These are phyloP conservation scores for Drosophila sp. DNA, from an alignment of 1,140 invertebrate genomes.

Conservation along the genomic window DNA sequence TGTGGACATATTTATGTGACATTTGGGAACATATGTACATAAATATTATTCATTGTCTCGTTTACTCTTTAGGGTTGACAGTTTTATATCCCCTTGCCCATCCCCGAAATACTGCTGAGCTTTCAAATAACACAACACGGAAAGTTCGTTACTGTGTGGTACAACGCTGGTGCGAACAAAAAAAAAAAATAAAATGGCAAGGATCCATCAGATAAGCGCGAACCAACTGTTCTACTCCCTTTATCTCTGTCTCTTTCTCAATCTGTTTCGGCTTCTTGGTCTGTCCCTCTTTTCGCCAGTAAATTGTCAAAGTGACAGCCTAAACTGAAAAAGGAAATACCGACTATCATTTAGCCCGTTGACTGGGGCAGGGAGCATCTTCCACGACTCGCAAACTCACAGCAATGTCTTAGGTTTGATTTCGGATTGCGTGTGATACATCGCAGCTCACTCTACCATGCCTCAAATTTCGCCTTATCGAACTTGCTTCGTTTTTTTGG, in stretches of 20 bases:
- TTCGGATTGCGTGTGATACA: conserved; percentile 79
- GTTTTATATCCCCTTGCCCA: conserved; percentile 14
- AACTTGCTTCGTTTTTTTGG: too few species aligned
- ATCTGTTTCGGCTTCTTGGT: background rate
- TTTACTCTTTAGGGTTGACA: conserved; percentile 53
- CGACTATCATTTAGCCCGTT: too few species aligned
- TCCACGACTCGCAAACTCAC: conserved; percentile 28
- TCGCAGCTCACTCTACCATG: conserved; percentile 57
- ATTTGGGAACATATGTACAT: conserved; percentile 82
- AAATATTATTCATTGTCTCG: conserved; percentile 82
- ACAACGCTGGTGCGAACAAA: conserved; percentile 63
- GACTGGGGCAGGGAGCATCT: background rate
- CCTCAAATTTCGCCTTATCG: too few species aligned
- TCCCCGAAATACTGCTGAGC: conserved; percentile 59
- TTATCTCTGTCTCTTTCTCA: conserved; percentile 14
- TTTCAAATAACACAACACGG: conserved; percentile 62
- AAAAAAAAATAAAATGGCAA: conserved; percentile 28
- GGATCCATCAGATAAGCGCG: conserved; percentile 75
- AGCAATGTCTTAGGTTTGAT: conserved; percentile 68
- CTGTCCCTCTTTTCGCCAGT: conserved; percentile 58
- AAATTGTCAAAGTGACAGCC: conserved; percentile 82
- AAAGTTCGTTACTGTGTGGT: conserved; percentile 65
- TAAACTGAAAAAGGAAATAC: conserved; percentile 26
- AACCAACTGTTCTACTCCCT: conserved; percentile 20
- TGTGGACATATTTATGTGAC: conserved; percentile 83